Percentiles rank a stretch among this genome's conserved stretches.
Conservation (phyloP, 2,797 vertebrate species). For the Chanos chanos region DNA sequence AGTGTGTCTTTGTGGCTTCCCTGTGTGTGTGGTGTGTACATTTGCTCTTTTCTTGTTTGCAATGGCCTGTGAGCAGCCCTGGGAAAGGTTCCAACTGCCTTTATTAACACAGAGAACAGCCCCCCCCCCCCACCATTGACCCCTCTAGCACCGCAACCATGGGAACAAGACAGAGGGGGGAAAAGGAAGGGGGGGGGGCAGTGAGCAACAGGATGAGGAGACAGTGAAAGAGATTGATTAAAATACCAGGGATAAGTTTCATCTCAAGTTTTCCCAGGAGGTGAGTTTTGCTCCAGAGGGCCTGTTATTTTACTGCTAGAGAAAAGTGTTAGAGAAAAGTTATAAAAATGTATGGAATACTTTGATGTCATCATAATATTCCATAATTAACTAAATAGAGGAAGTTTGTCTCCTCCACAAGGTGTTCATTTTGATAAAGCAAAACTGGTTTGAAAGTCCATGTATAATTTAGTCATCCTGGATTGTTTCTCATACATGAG, state of each 20-base stretch:
- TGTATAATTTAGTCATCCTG: too few species aligned
- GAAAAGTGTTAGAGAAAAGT: too few species aligned
- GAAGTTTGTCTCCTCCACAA: too few species aligned
- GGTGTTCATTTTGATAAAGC: too few species aligned
- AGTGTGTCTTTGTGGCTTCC: conserved; percentile 20
- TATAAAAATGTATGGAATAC: too few species aligned
- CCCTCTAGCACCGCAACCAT: conserved; percentile 36
- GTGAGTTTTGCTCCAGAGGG: not conserved
- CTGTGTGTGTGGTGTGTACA: conserved; percentile 7
- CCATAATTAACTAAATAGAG: too few species aligned
- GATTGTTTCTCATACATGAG: too few species aligned
- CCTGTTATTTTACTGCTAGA: too few species aligned
- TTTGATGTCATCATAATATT: too few species aligned
- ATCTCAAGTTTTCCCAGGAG: not conserved
- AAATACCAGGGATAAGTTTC: too few species aligned
- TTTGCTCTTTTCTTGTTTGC: conserved; percentile 16
- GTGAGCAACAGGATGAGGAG: conserved; percentile 6
- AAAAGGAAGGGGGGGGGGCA: conserved; percentile 6
- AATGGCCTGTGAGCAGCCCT: conserved; percentile 35
- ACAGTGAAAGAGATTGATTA: not conserved
- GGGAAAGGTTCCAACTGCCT: conserved; percentile 51
- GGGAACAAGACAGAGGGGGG: conserved; percentile 36
- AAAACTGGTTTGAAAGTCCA: too few species aligned
- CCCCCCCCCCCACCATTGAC: conserved; percentile 38
- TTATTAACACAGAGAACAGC: conserved; percentile 46